Evolutionary conservation across 1,140 invertebrate species (phyloP), one percentile per base, ranked within the genome.

Genomic region (Andrena cerasifolii): DNA sequence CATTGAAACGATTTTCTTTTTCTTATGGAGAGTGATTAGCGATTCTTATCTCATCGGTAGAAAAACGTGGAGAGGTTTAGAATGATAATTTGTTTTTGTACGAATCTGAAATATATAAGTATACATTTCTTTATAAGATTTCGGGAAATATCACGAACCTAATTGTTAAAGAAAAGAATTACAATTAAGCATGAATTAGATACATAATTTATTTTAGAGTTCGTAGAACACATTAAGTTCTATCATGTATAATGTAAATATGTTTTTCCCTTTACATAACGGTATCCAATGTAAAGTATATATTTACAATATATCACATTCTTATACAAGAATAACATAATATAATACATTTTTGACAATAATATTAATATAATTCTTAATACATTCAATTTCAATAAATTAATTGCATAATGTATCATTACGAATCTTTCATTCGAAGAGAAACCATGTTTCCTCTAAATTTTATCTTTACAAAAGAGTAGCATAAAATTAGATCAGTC

Each of bases 241-340:
- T 62, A n/a, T 82, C 79, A 40, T 40, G 70, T 79, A 79, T 82
- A 75, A 82, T 62, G 45, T 68, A 68, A 74, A 79, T 66, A 63
- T 18, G 14, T 16, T 53, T 59, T 79, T 36, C 21, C 5, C 58
- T 68, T 82, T 67, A 83, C 54, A 68, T 82, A 79, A 78, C 45
- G 56, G 51, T 36, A 53, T 82, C 36, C 26, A 74, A 56, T 68
- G 18, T 79, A 82, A 73, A 82, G 6, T 71, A 70, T 79, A 70
- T 81, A 83, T 80, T 66, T 82, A 82, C 79, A 83, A 62, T 78
- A 81, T 81, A 81, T 81, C 59, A 83, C 81, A 83, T 80, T 71
- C 33, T 73, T 74, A 68, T 45, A 74, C 47, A 68, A 54, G 56
- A 68, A 53, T 68, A 40, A 51, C 62, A 63, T 43, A 53, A 45